Conservation (phyloP, 1,140 invertebrate species). For the Drosophila serrata region DNA sequence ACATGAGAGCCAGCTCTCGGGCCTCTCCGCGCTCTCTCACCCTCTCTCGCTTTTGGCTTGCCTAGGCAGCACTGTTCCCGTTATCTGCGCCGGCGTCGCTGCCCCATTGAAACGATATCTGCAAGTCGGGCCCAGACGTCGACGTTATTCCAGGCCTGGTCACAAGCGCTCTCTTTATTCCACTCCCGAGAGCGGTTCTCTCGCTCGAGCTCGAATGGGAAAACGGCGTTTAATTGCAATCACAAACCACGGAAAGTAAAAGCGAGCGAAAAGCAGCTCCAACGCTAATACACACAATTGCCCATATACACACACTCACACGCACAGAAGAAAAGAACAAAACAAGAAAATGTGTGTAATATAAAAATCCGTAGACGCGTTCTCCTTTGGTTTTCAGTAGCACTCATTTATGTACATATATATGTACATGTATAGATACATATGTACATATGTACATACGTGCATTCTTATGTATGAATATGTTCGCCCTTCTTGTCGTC, state of each 20-base stretch:
- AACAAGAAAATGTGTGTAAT: conserved; percentile 65
- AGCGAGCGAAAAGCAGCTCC: conserved; percentile 66
- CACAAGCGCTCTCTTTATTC: conserved; percentile 19
- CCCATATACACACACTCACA: conserved; percentile 39
- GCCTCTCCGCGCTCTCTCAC: conserved; percentile 28
- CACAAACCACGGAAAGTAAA: conserved; percentile 73
- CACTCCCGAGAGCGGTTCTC: conserved; percentile 15
- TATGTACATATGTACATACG: background rate
- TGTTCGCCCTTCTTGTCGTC: background rate
- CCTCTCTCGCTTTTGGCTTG: conserved; percentile 20
- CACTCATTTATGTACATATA: background rate
- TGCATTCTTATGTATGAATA: background rate
- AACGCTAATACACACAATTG: conserved; percentile 19
- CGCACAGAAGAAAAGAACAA: conserved; percentile 24
- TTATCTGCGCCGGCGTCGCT: conserved; percentile 72
- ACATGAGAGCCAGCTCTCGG: conserved; percentile 47
- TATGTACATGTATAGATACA: background rate
- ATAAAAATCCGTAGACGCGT: conserved; percentile 72
- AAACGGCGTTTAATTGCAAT: conserved; percentile 80
- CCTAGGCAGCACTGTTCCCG: conserved; percentile 55
- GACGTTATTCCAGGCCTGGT: conserved; percentile 50
- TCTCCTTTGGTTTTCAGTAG: conserved; percentile 52
- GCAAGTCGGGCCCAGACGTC: conserved; percentile 42
- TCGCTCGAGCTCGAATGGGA: conserved; percentile 61
- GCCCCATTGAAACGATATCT: conserved; percentile 52